Evolutionary conservation across 2,888 invertebrate genomes (phyloP).

Genomic region (Allygus modestus): DNA sequence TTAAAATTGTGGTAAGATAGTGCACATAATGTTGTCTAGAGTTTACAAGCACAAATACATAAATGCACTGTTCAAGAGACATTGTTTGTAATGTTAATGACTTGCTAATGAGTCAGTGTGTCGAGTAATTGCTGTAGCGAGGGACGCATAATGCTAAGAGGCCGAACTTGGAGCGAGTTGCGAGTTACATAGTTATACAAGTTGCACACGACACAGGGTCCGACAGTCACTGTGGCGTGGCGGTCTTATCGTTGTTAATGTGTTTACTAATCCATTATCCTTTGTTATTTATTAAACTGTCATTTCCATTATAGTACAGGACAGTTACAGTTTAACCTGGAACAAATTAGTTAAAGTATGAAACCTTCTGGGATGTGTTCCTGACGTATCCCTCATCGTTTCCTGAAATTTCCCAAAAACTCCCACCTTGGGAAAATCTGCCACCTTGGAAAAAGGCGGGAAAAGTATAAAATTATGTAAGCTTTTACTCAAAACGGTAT

Average conservation of each 20-base stretch:
- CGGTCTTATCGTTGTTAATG: background rate
- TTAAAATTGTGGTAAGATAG: no score
- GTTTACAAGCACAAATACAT: no score
- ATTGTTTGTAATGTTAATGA: background rate
- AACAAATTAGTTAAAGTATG: no score
- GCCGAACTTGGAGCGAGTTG: background rate
- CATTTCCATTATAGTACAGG: background rate
- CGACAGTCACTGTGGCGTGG: background rate
- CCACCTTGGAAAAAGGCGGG: no score
- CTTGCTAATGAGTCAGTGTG: background rate
- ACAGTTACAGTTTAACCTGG: no score
- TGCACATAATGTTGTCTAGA: no score
- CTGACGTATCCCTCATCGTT: no score
- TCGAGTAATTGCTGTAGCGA: background rate
- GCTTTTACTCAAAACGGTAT: no score
- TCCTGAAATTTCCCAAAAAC: no score
- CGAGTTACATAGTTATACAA: background rate
- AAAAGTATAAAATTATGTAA: no score
- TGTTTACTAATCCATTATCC: background rate
- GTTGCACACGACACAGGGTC: background rate
- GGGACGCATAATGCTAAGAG: slow-evolving; percentile 9
- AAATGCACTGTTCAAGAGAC: background rate
- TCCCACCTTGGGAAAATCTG: no score
- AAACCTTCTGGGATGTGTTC: no score
- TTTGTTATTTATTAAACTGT: background rate